Evolutionary conservation across 2,113 vertebrate species (phyloP), one percentile per base, ranked within the genome.

Genomic region (Menura novaehollandiae): DNA sequence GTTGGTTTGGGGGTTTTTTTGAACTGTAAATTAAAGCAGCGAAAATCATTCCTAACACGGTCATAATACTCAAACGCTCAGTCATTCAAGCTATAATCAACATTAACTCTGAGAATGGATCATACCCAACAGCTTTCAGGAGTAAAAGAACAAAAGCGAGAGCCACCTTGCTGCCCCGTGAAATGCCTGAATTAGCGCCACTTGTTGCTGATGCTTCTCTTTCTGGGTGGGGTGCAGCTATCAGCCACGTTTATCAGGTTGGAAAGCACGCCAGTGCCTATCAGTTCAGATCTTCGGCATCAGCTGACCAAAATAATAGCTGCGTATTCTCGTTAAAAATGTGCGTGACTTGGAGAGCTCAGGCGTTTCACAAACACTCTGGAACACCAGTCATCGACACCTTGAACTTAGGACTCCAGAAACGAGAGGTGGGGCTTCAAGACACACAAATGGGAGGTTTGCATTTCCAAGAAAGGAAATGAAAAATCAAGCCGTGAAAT

Each of bases 261-360:
- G 84, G 55, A 75, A 72, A 92, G 69, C 89, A 71, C n/a, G 51
- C 39, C 76, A 68, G 74, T 60, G 52, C 66, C 93, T 94, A 63
- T 52, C 32, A 20, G 83, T 32, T 89, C 39, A 51, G 93, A 89
- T 73, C 84, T 52, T 83, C 39, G 69, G 43, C 53, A 89, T 91
- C 83, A 90, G 84, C 93, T 88, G 83, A 91, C 71, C 64, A 37
- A 78, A 95, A 82, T 86, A 60, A 92, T 59, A 69, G 63, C 75
- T 79, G 37, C 39, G 27, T 28, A 35, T 74, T 94, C 78, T 82
- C 72, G 74, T 94, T 83, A 84, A 14, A 63, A 84, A 91, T 69
- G 64, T 66, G 71, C 49, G 33, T 59, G n/a, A 27, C 72, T 89
- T 55, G 81, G 63, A 62, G n/a, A 93, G 79, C 13, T 19, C 69